phyloP scores from a whole-genome alignment of 2,888 invertebrate species.

The Helleia helle region DNA sequence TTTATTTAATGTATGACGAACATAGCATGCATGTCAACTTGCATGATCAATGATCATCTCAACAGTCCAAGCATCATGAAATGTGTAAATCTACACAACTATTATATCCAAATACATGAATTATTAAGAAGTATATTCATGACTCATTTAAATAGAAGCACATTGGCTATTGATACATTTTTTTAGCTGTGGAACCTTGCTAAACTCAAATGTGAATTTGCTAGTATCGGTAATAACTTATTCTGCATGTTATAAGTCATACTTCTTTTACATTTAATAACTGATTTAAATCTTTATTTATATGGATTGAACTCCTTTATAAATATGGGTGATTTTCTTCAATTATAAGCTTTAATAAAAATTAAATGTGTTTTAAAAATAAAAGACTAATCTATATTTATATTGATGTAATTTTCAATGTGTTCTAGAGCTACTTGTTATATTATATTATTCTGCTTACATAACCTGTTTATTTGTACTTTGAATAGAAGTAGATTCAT shows the following conservation, averaged over 20 bases:
- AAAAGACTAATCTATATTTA: too few species aligned
- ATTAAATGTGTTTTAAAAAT: too few species aligned
- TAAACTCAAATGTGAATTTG: slow-evolving; percentile 17
- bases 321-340: too few species aligned
- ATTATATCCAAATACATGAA: slow-evolving; percentile 16
- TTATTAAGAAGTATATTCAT: slow-evolving; percentile 31
- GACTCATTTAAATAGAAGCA: slow-evolving; percentile 57
- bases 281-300: background rate
- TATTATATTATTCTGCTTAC: background rate
- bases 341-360: too few species aligned
- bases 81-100: slow-evolving; percentile 64
- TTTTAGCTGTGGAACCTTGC: slow-evolving; percentile 36
- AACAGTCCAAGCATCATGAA: slow-evolving; percentile 24
- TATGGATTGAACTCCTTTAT: too few species aligned
- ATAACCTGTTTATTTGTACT: background rate
- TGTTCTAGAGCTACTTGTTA: background rate
- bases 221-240: slow-evolving; percentile 9
- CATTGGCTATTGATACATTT: slow-evolving; percentile 41
- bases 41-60: slow-evolving; percentile 28
- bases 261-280: too few species aligned
- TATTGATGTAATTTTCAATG: too few species aligned
- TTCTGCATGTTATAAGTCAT: background rate
- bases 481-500: slow-evolving; percentile 5
- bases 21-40: background rate
- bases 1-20: background rate